Percentiles rank a stretch among this genome's conserved stretches.
phyloP scores from a whole-genome alignment of 2,797 vertebrate genomes.

The Gadopsis marmoratus region DNA sequence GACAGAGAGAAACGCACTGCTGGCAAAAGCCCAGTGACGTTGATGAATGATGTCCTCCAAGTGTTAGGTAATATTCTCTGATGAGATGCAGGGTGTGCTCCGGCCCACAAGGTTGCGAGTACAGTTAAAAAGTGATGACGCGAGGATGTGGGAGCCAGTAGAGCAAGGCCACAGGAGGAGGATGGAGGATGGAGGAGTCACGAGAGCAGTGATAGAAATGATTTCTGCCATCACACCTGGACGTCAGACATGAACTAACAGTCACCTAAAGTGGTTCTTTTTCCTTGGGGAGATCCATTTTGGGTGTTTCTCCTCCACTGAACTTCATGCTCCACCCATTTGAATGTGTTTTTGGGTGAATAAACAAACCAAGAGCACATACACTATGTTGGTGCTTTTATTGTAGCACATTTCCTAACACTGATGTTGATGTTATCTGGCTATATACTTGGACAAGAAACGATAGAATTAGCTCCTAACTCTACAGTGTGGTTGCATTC shows the following conservation, averaged over 20 bases:
- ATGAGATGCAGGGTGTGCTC: slow-evolving; percentile 74
- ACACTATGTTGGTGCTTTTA: not conserved
- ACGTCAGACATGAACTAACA: not conserved
- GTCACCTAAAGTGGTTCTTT: not conserved
- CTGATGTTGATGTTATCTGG: not conserved
- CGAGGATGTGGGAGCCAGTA: slow-evolving; percentile 47
- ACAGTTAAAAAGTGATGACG: slow-evolving; percentile 75
- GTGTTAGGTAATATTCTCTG: slow-evolving; percentile 81
- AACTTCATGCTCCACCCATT: not conserved
- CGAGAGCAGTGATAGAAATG: slow-evolving; percentile 26
- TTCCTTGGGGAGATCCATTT: not conserved
- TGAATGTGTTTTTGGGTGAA: not conserved
- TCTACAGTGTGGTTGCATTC: not conserved
- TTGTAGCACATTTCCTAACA: not conserved
- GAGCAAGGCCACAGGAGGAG: slow-evolving; percentile 49
- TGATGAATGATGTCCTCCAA: slow-evolving; percentile 85
- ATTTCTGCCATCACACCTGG: slow-evolving; percentile 24
- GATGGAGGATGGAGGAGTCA: slow-evolving; percentile 40
- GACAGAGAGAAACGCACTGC: slow-evolving; percentile 77
- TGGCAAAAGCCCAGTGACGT: slow-evolving; percentile 78
- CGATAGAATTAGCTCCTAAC: slow-evolving; percentile 20
- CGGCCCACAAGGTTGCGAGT: slow-evolving; percentile 79
- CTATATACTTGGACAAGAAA: slow-evolving; percentile 12
- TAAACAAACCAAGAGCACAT: slow-evolving; percentile 3
- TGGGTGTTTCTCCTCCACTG: not conserved